A percentile compares a stretch with the other conserved stretches of the same genome.
phyloP scores from a whole-genome alignment of 1,140 invertebrate genomes.

The Psilanteris sp. region DNA sequence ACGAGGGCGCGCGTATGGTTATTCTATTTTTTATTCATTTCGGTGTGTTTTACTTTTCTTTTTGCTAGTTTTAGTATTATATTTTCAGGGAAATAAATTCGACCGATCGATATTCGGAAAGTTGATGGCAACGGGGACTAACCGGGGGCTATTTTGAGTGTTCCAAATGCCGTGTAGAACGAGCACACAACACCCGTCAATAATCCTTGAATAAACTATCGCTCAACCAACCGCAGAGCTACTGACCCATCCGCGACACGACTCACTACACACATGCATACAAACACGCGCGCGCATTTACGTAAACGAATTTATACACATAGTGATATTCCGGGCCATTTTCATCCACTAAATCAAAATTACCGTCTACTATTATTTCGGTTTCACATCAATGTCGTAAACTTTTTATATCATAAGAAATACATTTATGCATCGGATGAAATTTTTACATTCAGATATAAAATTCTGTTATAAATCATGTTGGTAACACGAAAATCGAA shows the following conservation, averaged over 20 bases:
- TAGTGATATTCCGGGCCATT: constrained; percentile 29
- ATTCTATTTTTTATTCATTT: constrained; percentile 14
- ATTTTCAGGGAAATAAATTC: constrained; percentile 69
- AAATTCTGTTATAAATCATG: no score
- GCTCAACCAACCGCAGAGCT: constrained; percentile 71
- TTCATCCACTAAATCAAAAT: constrained; percentile 40
- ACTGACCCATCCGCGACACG: constrained; percentile 67
- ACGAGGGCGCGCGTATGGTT: constrained; percentile 8
- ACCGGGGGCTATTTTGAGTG: constrained; percentile 77
- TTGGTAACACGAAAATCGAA: no score
- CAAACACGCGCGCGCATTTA: constrained; percentile 35
- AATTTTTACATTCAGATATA: no score
- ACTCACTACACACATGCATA: constrained; percentile 50
- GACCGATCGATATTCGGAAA: constrained; percentile 75
- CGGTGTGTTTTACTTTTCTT: no score
- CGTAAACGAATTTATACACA: constrained; percentile 56
- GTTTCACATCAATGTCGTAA: no score
- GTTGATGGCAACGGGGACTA: constrained; percentile 67
- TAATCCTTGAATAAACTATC: constrained; percentile 81
- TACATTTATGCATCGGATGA: no score
- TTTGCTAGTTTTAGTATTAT: constrained; percentile 53
- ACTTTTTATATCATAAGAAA: no score
- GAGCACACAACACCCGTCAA: constrained; percentile 76
- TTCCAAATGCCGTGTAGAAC: constrained; percentile 67
- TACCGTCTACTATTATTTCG: constrained; percentile 4